Conservation (phyloP, 2,797 vertebrate genomes). For the Propithecus perrieri region DNA sequence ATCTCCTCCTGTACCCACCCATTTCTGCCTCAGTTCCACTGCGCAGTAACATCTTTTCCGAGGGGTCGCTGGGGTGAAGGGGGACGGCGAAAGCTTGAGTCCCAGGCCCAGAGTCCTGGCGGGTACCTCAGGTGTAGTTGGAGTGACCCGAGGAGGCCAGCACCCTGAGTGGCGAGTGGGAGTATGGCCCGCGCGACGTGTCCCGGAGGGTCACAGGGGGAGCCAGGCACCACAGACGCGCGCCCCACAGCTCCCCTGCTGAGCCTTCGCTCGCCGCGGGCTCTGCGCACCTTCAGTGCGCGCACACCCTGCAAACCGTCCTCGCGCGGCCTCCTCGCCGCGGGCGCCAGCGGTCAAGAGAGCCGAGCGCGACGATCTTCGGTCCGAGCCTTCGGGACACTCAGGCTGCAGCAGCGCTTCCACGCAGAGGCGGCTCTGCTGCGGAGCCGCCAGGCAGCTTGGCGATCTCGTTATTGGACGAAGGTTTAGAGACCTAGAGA, state of each 20-base stretch:
- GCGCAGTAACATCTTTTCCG: neutral
- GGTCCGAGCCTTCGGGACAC: neutral
- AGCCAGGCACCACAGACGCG: neutral
- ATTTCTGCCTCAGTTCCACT: neutral
- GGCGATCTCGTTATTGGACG: neutral
- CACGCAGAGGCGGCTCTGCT: neutral
- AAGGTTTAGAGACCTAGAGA: neutral
- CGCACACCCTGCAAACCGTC: neutral
- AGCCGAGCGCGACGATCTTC: neutral
- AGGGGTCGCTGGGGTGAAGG: neutral
- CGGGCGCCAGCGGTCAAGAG: neutral
- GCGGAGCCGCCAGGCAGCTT: neutral
- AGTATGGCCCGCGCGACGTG: rapidly evolving
- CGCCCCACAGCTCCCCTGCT: rapidly evolving
- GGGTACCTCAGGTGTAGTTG: neutral
- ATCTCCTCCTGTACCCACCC: neutral
- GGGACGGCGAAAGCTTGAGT: neutral
- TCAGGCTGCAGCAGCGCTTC: neutral
- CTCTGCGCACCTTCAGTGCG: neutral
- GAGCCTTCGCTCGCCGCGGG: no score
- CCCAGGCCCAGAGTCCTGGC: neutral
- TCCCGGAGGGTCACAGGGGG: neutral
- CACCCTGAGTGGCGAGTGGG: no score
- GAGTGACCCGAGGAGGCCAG: neutral
- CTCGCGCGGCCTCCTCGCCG: neutral